Evolutionary conservation across 2,797 vertebrate species (phyloP), one percentile per base, ranked within the genome.

Genomic region (Catostomus latipinnis): DNA sequence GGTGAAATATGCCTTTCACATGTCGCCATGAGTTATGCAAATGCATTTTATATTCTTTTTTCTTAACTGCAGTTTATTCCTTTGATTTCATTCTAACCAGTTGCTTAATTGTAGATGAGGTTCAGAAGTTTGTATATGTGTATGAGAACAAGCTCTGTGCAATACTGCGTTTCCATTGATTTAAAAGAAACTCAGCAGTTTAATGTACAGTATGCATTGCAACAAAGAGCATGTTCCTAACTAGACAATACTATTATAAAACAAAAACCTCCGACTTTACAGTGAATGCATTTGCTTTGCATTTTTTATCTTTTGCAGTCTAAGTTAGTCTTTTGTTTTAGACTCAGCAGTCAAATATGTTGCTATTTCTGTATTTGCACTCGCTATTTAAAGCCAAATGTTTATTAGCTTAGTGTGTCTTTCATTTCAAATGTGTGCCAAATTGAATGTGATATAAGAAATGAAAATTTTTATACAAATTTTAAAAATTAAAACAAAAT

Each of bases 401-500:
- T 89, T 91, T 73, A 61, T 82, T 62, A 84, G 83, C 83, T 76
- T 84, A 46, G 62, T 88, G 74, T 90, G 82, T 88, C 83, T 85
- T 89, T 86, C 87, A 82, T 86, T 88, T 89, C 86, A 84, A 87
- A 89, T 87, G 84, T 88, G 91, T 93, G 91, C 90, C 91, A 94
- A 93, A 82, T 62, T 53, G 62, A 83, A 83, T 77, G 71, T 80
- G 67, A 75, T 58, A 16, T 71, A 78, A 74, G 60, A 82, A 56
- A 16, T 72, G 67, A 69, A 45, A 14, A 71, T 61, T 58, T 77
- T 84, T 82, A 52, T 76, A 77, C 53, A 74, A 77, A 90, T 81
- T 87, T 85, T 78, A 72, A 83, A 80, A 69, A 34, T 34, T 86
- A 85, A 88, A 90, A 86, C 62, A 83, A 84, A n/a, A 63, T 90